phyloP scores from a whole-genome alignment of 2,888 invertebrate genomes.

The Himalopsyche tibetana region DNA sequence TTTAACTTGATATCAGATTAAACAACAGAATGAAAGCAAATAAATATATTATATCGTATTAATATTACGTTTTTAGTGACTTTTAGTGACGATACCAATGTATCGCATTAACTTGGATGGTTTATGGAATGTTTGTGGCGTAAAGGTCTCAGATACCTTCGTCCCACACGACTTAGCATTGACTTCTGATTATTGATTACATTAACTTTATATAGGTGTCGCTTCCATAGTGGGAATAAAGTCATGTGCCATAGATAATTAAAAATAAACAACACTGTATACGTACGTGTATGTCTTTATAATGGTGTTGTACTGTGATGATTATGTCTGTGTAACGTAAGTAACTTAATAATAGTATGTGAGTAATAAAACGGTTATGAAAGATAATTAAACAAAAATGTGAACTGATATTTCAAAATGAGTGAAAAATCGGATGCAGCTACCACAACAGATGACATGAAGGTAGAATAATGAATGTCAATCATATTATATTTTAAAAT shows the following conservation, averaged over 20 bases:
- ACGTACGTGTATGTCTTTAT: not conserved
- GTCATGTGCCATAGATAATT: constrained; percentile 3
- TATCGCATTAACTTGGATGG: too few relatives aligned
- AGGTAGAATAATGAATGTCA: constrained; percentile 68
- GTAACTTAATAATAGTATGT: not conserved
- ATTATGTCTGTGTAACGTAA: not conserved
- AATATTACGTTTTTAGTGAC: too few relatives aligned
- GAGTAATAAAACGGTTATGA: not conserved
- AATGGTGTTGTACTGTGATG: not conserved
- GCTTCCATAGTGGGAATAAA: not conserved
- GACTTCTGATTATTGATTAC: constrained; percentile 29
- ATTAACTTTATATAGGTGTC: constrained; percentile 11
- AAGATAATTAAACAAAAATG: constrained; percentile 1
- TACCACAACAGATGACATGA: constrained; percentile 74
- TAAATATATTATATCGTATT: too few relatives aligned
- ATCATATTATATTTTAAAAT: too few relatives aligned
- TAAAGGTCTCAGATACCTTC: constrained; percentile 7
- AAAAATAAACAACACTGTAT: not conserved
- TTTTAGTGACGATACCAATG: too few relatives aligned
- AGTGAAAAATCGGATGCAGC: constrained; percentile 72
- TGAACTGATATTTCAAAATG: constrained; percentile 58
- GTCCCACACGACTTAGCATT: not conserved
- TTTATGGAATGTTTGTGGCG: not conserved
- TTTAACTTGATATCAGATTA: too few relatives aligned
- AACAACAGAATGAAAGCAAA: too few relatives aligned